A percentile compares a stretch with the other conserved stretches of the same genome.
Evolutionary conservation across 2,888 invertebrate genomes (phyloP).

Genomic region (Rhagonycha fulva): DNA sequence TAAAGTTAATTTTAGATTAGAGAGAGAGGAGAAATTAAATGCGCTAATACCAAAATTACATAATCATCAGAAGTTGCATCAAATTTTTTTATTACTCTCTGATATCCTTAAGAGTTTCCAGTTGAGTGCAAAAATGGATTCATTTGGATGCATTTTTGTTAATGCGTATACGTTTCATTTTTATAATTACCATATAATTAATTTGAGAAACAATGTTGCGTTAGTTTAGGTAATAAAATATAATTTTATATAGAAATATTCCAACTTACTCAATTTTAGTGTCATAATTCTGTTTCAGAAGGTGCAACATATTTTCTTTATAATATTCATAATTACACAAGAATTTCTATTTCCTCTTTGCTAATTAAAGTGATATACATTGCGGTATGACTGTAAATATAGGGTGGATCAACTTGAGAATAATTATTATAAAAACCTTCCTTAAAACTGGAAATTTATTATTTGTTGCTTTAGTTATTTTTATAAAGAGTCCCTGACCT

Average conservation of each 20-base stretch:
- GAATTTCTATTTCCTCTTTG: neutral
- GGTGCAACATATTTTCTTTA: neutral
- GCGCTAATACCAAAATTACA: too few species aligned
- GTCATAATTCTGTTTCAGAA: neutral
- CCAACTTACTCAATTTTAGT: neutral
- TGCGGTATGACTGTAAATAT: neutral
- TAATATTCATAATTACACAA: neutral
- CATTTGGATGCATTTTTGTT: too few species aligned
- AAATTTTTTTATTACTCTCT: too few species aligned
- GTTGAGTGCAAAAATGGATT: too few species aligned
- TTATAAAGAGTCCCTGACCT: neutral
- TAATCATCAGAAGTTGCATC: too few species aligned
- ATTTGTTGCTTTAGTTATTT: neutral
- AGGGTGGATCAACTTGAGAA: neutral
- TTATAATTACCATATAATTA: neutral
- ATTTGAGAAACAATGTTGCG: neutral
- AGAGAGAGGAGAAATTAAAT: too few species aligned
- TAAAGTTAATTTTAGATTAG: too few species aligned
- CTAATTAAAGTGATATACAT: neutral
- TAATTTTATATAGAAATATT: neutral
- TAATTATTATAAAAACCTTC: neutral
- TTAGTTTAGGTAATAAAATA: neutral
- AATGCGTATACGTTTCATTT: too few species aligned
- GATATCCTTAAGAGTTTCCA: too few species aligned
- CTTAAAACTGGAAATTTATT: neutral